Percentiles rank a stretch among this genome's conserved stretches.
Evolutionary conservation across 1,140 invertebrate genomes (phyloP).

Genomic region (Metaphire vulgaris): DNA sequence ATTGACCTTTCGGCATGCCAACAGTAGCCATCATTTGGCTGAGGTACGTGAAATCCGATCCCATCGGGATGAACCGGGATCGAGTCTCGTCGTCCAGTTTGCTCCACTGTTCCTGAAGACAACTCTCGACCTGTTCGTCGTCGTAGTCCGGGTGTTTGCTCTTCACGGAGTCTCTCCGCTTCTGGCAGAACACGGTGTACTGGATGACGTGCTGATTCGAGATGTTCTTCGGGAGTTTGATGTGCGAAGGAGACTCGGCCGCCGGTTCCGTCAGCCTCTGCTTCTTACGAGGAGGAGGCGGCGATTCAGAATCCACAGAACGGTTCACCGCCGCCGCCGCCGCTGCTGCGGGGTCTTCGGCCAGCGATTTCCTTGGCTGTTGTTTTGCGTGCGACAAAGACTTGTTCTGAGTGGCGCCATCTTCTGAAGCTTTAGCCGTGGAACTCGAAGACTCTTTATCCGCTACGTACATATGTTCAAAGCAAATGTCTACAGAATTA

Average conservation of each 20-base stretch:
- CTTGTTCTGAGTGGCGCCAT: neutral
- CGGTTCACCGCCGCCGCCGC: no score
- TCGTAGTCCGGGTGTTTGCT: slow-evolving; percentile 46
- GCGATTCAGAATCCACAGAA: neutral
- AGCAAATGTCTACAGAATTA: no score
- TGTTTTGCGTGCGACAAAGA: neutral
- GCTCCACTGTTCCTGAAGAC: slow-evolving; percentile 48
- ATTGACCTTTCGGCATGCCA: neutral
- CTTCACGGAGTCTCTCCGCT: slow-evolving; percentile 39
- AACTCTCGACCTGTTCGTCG: slow-evolving; percentile 40
- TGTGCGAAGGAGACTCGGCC: neutral
- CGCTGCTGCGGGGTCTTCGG: neutral
- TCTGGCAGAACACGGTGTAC: slow-evolving; percentile 48
- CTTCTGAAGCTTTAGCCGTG: neutral
- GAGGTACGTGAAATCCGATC: slow-evolving; percentile 22
- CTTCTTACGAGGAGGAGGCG: neutral
- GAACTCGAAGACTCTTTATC: no score
- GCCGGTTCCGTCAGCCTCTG: neutral
- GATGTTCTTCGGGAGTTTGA: neutral
- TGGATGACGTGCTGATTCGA: slow-evolving; percentile 20
- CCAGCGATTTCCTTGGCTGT: neutral
- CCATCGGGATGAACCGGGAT: slow-evolving; percentile 31
- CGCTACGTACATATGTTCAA: no score
- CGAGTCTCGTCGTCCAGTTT: slow-evolving; percentile 45
- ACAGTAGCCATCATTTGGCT: slow-evolving; percentile 22